phyloP scores from a whole-genome alignment of 2,888 invertebrate genomes.

The Drosophila mayaguana region DNA sequence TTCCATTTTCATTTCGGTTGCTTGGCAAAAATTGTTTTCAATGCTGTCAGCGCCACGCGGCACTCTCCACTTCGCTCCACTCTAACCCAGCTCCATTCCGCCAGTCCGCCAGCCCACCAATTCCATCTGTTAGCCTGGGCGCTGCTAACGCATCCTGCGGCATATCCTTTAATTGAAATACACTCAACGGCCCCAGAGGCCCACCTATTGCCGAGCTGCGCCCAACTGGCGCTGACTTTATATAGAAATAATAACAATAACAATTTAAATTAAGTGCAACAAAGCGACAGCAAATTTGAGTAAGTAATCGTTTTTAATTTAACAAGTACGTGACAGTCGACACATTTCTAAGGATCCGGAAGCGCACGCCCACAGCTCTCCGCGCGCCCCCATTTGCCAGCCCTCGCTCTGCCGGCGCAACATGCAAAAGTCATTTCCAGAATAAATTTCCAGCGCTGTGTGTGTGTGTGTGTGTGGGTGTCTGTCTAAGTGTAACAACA shows the following conservation, averaged over 20 bases:
- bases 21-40: constrained; percentile 43
- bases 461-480: constrained; percentile 12
- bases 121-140: no score
- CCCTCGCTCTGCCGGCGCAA: not conserved
- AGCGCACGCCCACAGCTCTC: not conserved
- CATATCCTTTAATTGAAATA: constrained; percentile 77
- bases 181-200: constrained; percentile 30
- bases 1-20: constrained; percentile 48
- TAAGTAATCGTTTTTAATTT: constrained; percentile 79
- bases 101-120: not conserved
- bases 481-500: constrained; percentile 10
- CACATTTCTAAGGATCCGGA: constrained; percentile 33
- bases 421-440: constrained; percentile 45
- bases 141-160: constrained; percentile 53
- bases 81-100: not conserved
- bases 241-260: constrained; percentile 78
- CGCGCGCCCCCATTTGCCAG: not conserved
- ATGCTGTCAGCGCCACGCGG: constrained; percentile 68
- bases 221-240: constrained; percentile 57
- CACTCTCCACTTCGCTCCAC: constrained; percentile 2
- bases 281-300: constrained; percentile 64
- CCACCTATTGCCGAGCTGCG: constrained; percentile 12
- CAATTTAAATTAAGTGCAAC: constrained; percentile 77
- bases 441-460: constrained; percentile 6
- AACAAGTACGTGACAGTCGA: constrained; percentile 74